Base-by-base conservation (phyloP, 2,797 vertebrate genomes). In the Menidia menidia region DNA sequence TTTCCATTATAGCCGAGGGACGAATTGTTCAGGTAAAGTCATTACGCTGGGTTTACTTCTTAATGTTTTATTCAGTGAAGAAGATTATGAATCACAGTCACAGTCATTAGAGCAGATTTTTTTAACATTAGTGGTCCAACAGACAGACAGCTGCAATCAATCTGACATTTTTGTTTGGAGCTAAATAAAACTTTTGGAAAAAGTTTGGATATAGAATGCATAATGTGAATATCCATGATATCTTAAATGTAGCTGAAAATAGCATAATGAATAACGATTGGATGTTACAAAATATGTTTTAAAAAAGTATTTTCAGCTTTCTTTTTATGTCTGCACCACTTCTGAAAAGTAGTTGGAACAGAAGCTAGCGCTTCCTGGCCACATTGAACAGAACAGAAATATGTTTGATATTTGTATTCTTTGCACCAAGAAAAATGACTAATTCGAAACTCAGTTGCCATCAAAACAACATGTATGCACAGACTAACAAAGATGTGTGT, bases 401-500 rank as follows among this genome's bases (percentile, higher is more conserved):
- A 25, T 25, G 25, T 25, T 25, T 25, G 25, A 25, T 25, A 25
- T 25, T 25, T 25, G 25, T 25, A 25, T 25, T 25, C 25, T 25
- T 25, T 25, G 25, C 25, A 25, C 25, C 42, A 42, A 67, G 71
- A 52, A 19, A 50, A 50, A 52, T 76, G 54, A 48, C 13, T 68
- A 4, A 68, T 60, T 60, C 41, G 50, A 55, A 62, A 69, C 16
- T 65, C 25, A 73, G 16, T 63, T 39, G 4, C 41, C 61, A 41
- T 68, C 43, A 39, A 39, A 39, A 39, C 1, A 25, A 25, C 25
- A 25, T 25, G 25, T 60, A 31, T 65, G 5, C 19, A 75, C 67
- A 74, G 25, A 25, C 25, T 25, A 25, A 63, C 58, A 62, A 52
- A 59, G 65, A 81, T 42, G 10, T 52, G 73, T 75, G 63, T 73